Evolutionary conservation across 2,888 invertebrate genomes (phyloP), one percentile per base, ranked within the genome.

Genomic region (Phyllotreta striolata): DNA sequence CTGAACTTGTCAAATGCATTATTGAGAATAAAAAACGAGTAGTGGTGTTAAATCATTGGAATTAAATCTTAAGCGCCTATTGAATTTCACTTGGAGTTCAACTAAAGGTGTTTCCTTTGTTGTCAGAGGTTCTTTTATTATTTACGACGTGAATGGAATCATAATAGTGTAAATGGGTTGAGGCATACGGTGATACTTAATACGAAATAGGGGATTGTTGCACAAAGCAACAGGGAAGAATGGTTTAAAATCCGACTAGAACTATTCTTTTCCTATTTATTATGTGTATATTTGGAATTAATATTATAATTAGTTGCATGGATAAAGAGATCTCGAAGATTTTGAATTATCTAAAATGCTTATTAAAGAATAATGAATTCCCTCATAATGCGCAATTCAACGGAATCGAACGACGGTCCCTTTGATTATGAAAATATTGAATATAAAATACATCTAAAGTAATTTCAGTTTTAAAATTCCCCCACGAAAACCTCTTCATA

Each of bases 41-140:
- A 72, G 73, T 73, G 69, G 72, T 73, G 74, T 72, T 72, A 70
- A 72, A 66, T 69, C 69, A 68, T 70, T 72, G 66, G 66, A 71
- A 70, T 70, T 67, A 64, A 68, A 69, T 68, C 67, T 67, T 63
- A 35, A 68, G 65, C 46, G 65, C 66, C 74, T 71, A 73, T 74
- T 70, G 73, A 74, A 71, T 73, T 73, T 70, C 70, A 65, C 62
- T 68, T 66, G 64, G 71, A 66, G 67, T 52, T 52, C 52, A 13
- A n/a, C 24, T 35, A 66, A 62, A 64, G 66, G 57, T 64, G 63
- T 61, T 68, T 56, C 64, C 40, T 52, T 64, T 64, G 64, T 64
- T 55, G 8, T 44, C 54, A 46, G 43, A 35, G 55, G 51, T 55
- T 62, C 63, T 55, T 66, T 62, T 62, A 54, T 66, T 60, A 52